phyloP scores from a whole-genome alignment of 2,888 invertebrate species.

The Drosophila rubida region DNA sequence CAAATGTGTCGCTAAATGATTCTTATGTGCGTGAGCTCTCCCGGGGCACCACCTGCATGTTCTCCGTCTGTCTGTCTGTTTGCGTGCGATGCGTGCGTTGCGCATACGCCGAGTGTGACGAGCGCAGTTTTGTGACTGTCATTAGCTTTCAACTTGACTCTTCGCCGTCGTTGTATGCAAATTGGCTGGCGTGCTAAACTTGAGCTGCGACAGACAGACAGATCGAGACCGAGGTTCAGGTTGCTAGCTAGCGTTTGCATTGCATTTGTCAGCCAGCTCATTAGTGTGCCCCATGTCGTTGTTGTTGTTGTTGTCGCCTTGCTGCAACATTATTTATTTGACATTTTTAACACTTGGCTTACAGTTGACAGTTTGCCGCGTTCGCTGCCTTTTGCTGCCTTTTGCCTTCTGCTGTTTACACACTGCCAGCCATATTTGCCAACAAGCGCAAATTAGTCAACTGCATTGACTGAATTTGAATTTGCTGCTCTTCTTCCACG shows the following conservation, averaged over 20 bases:
- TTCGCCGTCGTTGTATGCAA: constrained; percentile 67
- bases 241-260: constrained; percentile 53
- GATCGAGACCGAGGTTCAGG: constrained; percentile 47
- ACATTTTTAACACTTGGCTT: constrained; percentile 71
- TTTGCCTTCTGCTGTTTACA: constrained; percentile 51
- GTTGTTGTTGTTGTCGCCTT: constrained; percentile 16
- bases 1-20: constrained; percentile 77
- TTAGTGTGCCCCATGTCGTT: constrained; percentile 53
- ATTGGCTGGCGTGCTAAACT: constrained; percentile 57
- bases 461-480: constrained; percentile 40
- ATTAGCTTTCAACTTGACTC: constrained; percentile 47
- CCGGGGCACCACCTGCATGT: background rate
- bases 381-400: constrained; percentile 48
- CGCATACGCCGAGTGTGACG: constrained; percentile 66
- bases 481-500: constrained; percentile 10
- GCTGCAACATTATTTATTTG: constrained; percentile 68
- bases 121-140: constrained; percentile 36
- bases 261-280: constrained; percentile 67
- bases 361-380: constrained; percentile 44
- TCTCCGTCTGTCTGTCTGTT: constrained; percentile 4
- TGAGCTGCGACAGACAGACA: constrained; percentile 39
- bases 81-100: constrained; percentile 38
- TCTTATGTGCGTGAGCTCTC: constrained; percentile 38
- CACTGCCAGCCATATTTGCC: constrained; percentile 37
- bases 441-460: constrained; percentile 70